Percentiles rank a stretch among this genome's conserved stretches.
These are phyloP conservation scores for Bradysia coprophila DNA, from an alignment of 1,140 invertebrate genomes.

Conservation along the genomic window DNA sequence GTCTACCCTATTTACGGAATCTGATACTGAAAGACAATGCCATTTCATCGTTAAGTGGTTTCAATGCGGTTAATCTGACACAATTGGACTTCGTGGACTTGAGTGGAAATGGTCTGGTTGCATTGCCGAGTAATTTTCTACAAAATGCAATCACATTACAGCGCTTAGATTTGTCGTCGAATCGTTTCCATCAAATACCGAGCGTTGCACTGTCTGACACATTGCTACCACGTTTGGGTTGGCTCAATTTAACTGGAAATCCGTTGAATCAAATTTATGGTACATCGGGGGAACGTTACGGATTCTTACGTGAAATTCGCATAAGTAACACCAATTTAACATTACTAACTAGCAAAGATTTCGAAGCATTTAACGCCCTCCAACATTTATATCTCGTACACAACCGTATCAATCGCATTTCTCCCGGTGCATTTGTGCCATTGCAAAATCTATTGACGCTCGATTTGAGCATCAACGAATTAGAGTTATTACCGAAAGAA, in stretches of 20 bases:
- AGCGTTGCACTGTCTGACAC: slow-evolving; percentile 55
- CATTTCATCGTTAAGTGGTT: slow-evolving; percentile 57
- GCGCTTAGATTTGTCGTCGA: slow-evolving; percentile 58
- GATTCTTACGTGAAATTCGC: slow-evolving; percentile 55
- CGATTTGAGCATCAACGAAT: slow-evolving; percentile 64
- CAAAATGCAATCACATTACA: slow-evolving; percentile 46
- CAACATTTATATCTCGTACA: slow-evolving; percentile 50
- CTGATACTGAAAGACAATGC: slow-evolving; percentile 56
- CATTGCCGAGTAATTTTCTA: slow-evolving; percentile 68
- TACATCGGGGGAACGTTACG: slow-evolving; percentile 18
- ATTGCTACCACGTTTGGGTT: slow-evolving; percentile 46
- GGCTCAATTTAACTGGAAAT: slow-evolving; percentile 67
- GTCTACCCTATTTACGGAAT: slow-evolving; percentile 47
- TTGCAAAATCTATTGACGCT: slow-evolving; percentile 56
- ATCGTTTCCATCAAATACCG: slow-evolving; percentile 65
- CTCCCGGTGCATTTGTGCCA: slow-evolving; percentile 64
- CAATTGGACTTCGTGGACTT: slow-evolving; percentile 52
- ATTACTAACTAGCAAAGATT: slow-evolving; percentile 71
- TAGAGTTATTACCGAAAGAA: slow-evolving; percentile 72
- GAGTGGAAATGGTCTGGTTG: slow-evolving; percentile 50
- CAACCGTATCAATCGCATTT: slow-evolving; percentile 62
- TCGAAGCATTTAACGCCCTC: slow-evolving; percentile 66
- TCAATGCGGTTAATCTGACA: slow-evolving; percentile 51
- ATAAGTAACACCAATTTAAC: slow-evolving; percentile 67
- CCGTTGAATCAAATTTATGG: slow-evolving; percentile 44